Percentiles rank a stretch among this genome's conserved stretches.
Evolutionary conservation across 2,888 invertebrate species (phyloP).

Genomic region (Elegia similella): DNA sequence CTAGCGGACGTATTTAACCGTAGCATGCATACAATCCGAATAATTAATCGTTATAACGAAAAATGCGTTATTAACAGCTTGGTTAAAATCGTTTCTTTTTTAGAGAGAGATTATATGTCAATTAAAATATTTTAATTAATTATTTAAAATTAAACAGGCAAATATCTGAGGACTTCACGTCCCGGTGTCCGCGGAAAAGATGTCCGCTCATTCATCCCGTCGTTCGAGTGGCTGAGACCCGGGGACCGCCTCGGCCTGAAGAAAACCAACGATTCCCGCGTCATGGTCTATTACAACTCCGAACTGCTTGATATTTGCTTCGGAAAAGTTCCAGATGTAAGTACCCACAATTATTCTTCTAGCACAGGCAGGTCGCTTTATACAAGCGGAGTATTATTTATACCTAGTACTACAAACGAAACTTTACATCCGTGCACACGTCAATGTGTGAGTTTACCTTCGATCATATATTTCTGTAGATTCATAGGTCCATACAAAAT

Average conservation of each 20-base stretch:
- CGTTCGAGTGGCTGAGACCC: constrained; percentile 90
- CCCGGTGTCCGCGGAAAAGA: constrained; percentile 45
- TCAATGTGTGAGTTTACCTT: no score
- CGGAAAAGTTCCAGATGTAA: constrained; percentile 88
- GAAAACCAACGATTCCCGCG: constrained; percentile 84
- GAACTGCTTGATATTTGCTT: constrained; percentile 90
- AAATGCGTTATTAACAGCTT: no score
- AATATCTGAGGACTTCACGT: constrained; percentile 55
- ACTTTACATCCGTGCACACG: no score
- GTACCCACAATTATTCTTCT: constrained; percentile 28
- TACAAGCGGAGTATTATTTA: no score
- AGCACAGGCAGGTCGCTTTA: no score
- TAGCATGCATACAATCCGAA: background rate
- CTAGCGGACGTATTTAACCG: background rate
- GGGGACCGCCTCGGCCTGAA: constrained; percentile 90
- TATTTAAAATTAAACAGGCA: constrained; percentile 41
- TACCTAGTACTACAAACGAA: no score
- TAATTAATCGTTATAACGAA: no score
- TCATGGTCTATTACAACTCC: constrained; percentile 90
- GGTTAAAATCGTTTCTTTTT: no score
- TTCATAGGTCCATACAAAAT: no score
- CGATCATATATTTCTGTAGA: no score
- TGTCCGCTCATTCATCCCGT: constrained; percentile 62
- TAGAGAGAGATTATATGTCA: no score
- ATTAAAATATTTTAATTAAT: no score